phyloP scores from a whole-genome alignment of 2,797 vertebrate genomes.

The Pseudochirops corinnae region DNA sequence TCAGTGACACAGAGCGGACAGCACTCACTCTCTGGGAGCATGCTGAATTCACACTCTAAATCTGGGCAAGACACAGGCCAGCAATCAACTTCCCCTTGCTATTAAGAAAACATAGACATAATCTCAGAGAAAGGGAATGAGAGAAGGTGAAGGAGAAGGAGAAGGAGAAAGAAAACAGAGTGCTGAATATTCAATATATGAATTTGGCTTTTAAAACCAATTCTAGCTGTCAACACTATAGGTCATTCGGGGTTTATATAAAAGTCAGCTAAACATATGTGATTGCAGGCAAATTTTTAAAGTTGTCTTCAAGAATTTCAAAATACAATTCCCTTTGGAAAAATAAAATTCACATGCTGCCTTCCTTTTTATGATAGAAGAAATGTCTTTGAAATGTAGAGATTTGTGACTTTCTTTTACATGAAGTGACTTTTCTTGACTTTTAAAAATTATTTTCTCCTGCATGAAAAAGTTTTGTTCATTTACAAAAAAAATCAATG shows the following conservation, averaged over 20 bases:
- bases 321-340: slow-evolving; percentile 18
- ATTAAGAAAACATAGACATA: slow-evolving; percentile 51
- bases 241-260: slow-evolving; percentile 1
- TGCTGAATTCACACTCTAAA: slow-evolving; percentile 95
- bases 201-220: neutral
- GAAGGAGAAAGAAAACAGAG: neutral
- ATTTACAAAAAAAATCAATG: slow-evolving; percentile 50
- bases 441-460: slow-evolving; percentile 27
- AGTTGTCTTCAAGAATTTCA: slow-evolving; percentile 2
- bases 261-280: neutral
- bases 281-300: neutral
- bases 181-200: neutral
- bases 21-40: slow-evolving; percentile 95
- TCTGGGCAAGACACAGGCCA: slow-evolving; percentile 97
- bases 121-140: slow-evolving; percentile 1
- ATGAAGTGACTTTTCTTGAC: neutral
- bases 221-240: neutral
- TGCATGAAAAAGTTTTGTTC: slow-evolving; percentile 38
- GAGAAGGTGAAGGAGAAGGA: neutral
- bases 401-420: slow-evolving; percentile 27
- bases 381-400: neutral
- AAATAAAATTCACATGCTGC: neutral
- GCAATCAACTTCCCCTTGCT: slow-evolving; percentile 99
- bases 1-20: slow-evolving; percentile 94
- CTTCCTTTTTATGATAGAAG: slow-evolving; percentile 26